These are phyloP conservation scores for Zaprionus lachaisei DNA, from an alignment of 1,140 invertebrate genomes.

Conservation along the genomic window DNA sequence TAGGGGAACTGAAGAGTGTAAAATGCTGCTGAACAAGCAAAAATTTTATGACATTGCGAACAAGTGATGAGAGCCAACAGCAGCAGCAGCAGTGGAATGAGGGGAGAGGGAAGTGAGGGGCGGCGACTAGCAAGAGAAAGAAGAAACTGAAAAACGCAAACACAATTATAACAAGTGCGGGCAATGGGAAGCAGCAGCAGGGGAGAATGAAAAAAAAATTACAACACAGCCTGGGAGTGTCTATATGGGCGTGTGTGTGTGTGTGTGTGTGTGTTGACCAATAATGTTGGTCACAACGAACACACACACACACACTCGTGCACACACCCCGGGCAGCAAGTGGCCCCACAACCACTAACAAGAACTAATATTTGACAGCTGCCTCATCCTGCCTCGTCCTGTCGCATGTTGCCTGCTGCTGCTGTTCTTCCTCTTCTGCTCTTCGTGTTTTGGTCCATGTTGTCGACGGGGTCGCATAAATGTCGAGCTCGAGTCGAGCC, in stretches of 20 bases:
- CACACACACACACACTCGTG: slow-evolving; percentile 28
- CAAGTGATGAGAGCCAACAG: slow-evolving; percentile 52
- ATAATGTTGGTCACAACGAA: slow-evolving; percentile 78
- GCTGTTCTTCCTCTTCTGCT: background rate
- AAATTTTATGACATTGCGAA: slow-evolving; percentile 81
- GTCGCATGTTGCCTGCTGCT: slow-evolving; percentile 5
- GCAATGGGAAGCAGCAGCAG: slow-evolving; percentile 29
- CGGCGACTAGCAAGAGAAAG: background rate
- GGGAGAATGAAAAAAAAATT: slow-evolving; percentile 32
- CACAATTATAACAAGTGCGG: slow-evolving; percentile 80
- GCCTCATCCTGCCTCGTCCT: slow-evolving; percentile 26
- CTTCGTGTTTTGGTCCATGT: slow-evolving; percentile 8
- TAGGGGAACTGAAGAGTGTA: slow-evolving; percentile 25
- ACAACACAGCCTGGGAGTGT: slow-evolving; percentile 34
- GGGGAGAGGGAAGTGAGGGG: background rate
- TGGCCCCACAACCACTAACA: slow-evolving; percentile 52
- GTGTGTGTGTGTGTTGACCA: slow-evolving; percentile 71
- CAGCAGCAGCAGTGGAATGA: slow-evolving; percentile 4
- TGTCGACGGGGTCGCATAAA: slow-evolving; percentile 45
- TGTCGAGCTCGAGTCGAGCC: slow-evolving; percentile 43
- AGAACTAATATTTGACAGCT: slow-evolving; percentile 61
- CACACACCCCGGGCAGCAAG: slow-evolving; percentile 21
- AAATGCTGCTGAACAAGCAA: slow-evolving; percentile 77
- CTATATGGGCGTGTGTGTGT: slow-evolving; percentile 48
- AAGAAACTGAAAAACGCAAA: slow-evolving; percentile 77